Percentiles rank a stretch among this genome's conserved stretches.
Conservation (phyloP, 2,797 vertebrate species). For the Neomorphus geoffroyi region DNA sequence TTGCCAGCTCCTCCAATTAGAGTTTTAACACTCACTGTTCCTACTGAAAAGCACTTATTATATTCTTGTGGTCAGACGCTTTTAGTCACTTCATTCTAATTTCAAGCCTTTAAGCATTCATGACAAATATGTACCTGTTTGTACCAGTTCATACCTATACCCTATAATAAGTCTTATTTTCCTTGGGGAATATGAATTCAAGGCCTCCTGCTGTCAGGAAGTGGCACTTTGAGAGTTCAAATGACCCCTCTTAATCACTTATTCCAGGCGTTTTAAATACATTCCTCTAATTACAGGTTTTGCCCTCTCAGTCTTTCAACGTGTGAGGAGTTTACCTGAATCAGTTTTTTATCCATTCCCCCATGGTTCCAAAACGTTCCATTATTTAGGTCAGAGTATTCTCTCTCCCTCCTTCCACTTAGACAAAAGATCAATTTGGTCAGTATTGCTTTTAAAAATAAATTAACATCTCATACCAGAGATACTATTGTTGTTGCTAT, state of each 20-base stretch:
- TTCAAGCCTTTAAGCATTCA: background rate
- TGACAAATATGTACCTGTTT: background rate
- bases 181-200: background rate
- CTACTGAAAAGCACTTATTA: background rate
- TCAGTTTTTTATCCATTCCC: background rate
- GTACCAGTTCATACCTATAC: background rate
- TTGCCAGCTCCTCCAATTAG: background rate
- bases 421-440: slow-evolving; percentile 4
- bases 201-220: background rate
- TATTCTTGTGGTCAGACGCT: background rate
- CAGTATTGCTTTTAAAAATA: background rate
- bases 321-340: slow-evolving; percentile 15
- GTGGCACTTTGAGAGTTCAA: background rate
- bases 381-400: slow-evolving; percentile 1
- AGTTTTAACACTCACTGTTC: background rate
- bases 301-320: background rate
- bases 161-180: background rate
- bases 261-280: background rate
- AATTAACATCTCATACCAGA: background rate
- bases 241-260: background rate
- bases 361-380: background rate
- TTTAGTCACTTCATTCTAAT: background rate
- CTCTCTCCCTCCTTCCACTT: background rate
- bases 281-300: background rate
- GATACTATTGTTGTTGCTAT: background rate